Conservation (phyloP, 2,797 vertebrate genomes). For the Falco berigora region DNA sequence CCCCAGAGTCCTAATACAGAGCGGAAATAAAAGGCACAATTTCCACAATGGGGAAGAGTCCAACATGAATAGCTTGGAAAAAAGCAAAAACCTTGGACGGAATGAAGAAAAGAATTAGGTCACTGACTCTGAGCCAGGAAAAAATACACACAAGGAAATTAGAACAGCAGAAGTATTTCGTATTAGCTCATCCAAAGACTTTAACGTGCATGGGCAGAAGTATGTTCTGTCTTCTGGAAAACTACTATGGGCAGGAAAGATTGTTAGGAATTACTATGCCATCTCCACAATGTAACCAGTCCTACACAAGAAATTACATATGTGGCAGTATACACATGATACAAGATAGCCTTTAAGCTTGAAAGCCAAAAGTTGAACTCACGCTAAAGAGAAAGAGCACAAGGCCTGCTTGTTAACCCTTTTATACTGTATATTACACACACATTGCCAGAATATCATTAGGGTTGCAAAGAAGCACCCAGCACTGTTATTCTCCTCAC, state of each 20-base stretch:
- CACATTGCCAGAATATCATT: background rate
- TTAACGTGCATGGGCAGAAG: slow-evolving; percentile 54
- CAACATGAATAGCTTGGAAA: slow-evolving; percentile 59
- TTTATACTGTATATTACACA: background rate
- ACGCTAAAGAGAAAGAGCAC: background rate
- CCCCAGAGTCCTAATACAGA: background rate
- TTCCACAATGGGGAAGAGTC: slow-evolving; percentile 16
- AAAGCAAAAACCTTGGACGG: slow-evolving; percentile 44
- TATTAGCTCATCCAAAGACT: slow-evolving; percentile 61
- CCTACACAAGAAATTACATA: slow-evolving; percentile 39
- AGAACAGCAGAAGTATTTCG: slow-evolving; percentile 66
- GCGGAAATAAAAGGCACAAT: slow-evolving; percentile 23
- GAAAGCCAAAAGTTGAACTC: background rate
- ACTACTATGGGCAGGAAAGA: slow-evolving; percentile 43
- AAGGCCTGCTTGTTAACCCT: background rate
- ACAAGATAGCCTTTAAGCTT: slow-evolving; percentile 25
- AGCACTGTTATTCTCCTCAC: background rate
- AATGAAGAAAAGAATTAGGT: slow-evolving; percentile 70
- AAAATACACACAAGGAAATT: slow-evolving; percentile 70
- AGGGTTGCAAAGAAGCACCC: background rate
- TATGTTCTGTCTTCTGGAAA: slow-evolving; percentile 48
- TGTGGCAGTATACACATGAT: background rate
- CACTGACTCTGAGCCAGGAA: slow-evolving; percentile 72
- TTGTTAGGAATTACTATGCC: slow-evolving; percentile 51
- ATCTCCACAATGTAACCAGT: slow-evolving; percentile 45